Percentiles rank a stretch among this genome's conserved stretches.
Conservation (phyloP, 2,888 invertebrate species). For the Rhaphigaster nebulosa region DNA sequence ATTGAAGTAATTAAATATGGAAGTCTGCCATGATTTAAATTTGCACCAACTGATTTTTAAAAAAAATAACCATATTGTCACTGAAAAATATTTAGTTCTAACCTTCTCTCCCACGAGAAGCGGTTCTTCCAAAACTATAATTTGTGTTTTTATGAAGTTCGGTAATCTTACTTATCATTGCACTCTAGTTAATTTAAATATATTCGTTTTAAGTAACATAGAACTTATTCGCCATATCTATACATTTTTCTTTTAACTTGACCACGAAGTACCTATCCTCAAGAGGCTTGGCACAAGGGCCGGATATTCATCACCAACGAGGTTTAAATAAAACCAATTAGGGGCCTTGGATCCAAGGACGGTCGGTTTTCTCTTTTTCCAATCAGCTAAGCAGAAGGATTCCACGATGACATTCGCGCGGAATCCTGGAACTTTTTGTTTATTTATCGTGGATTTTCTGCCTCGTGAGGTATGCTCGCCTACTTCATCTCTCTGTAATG, state of each 20-base stretch:
- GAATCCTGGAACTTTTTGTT: not conserved
- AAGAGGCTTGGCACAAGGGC: not conserved
- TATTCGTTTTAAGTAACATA: no score
- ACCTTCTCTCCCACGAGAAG: no score
- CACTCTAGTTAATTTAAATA: no score
- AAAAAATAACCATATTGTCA: no score
- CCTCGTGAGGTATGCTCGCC: constrained; percentile 5
- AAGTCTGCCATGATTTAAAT: no score
- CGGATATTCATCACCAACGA: not conserved
- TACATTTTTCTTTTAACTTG: not conserved
- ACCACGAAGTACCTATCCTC: not conserved
- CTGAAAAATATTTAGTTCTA: no score
- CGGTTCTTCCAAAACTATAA: no score
- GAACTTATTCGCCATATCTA: not conserved
- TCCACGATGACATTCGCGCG: not conserved
- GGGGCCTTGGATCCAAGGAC: not conserved
- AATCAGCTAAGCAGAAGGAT: not conserved
- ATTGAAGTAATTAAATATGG: no score
- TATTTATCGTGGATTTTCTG: constrained; percentile 10
- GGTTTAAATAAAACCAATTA: constrained; percentile 18
- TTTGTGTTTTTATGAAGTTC: no score
- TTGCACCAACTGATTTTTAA: no score
- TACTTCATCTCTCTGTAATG: constrained; percentile 12
- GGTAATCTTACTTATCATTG: no score
- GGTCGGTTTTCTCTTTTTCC: not conserved